Conservation (phyloP, 2,113 vertebrate genomes). For the Cariama cristata region DNA sequence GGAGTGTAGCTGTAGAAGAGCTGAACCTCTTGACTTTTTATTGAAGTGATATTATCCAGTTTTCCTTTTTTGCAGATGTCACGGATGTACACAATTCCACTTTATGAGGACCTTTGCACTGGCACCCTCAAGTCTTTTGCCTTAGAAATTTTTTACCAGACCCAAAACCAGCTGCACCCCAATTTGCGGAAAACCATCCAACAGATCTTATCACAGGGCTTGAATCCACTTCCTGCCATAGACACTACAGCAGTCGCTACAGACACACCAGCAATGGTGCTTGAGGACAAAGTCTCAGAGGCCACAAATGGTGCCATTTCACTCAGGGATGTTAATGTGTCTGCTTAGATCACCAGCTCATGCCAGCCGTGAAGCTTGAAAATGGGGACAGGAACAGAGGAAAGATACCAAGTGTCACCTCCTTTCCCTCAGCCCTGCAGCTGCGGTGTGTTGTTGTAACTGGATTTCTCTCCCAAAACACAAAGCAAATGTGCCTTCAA, state of each 20-base stretch:
- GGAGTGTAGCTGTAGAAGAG: background rate
- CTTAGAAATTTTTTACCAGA: slow-evolving; percentile 94
- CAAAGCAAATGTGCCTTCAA: slow-evolving; percentile 68
- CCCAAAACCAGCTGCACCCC: slow-evolving; percentile 91
- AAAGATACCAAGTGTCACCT: background rate
- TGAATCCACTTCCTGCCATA: slow-evolving; percentile 71
- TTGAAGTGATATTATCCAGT: background rate
- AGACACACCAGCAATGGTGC: slow-evolving; percentile 71
- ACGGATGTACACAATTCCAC: slow-evolving; percentile 96
- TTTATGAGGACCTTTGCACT: slow-evolving; percentile 94
- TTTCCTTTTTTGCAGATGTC: slow-evolving; percentile 83
- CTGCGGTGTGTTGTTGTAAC: slow-evolving; percentile 39
- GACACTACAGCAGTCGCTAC: slow-evolving; percentile 40
- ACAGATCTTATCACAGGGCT: slow-evolving; percentile 90
- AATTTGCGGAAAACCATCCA: slow-evolving; percentile 92
- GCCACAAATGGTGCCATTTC: slow-evolving; percentile 81
- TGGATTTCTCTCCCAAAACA: slow-evolving; percentile 47
- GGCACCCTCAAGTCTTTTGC: slow-evolving; percentile 92
- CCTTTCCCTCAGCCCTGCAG: slow-evolving; percentile 40
- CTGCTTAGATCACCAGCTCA: slow-evolving; percentile 80
- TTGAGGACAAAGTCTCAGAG: slow-evolving; percentile 77
- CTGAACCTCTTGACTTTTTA: background rate
- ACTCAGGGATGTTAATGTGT: slow-evolving; percentile 93
- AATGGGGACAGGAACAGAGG: slow-evolving; percentile 29
- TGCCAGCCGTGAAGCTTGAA: slow-evolving; percentile 29